Base-by-base conservation (phyloP, 1,140 invertebrate species). In the Bombus impatiens region DNA sequence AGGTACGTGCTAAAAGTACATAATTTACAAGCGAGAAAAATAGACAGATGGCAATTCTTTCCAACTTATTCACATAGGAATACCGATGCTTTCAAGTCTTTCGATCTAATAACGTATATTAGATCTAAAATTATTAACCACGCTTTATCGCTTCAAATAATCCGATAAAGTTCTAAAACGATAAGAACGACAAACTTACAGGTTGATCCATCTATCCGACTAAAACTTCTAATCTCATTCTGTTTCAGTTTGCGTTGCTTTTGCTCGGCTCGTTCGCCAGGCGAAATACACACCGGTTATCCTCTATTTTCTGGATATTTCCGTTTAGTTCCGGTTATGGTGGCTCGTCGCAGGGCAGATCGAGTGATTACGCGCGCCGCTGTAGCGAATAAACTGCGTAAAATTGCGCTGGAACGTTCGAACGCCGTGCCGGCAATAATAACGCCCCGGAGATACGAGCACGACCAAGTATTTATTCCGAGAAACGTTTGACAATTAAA, bases 321-420 rank as follows among this genome's bases (percentile, higher is more conserved):
- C 28, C 65, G 71, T 84, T 28, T 77, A 53, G 44, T 35, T 85
- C 70, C 68, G 78, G 75, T 82, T 78, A 79, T 82, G 79, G 82
- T 70, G 59, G 76, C 75, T 68, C 82, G 87, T 83, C 86, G 88
- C 82, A 68, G 77, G 57, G 74, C 88, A 92, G 91, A 94, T 94
- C 92, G 91, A 93, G 90, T 93, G 93, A 94, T 94, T 94, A 93
- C 89, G 87, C 81, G 81, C 82, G 86, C 71, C 87, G 75, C 82
- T 83, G 87, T 82, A 67, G 87, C 92, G 89, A 89, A 94, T 94
- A 94, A 94, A 94, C 91, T 92, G 89, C 93, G 93, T 94, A 94
- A 94, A 94, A 94, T 94, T 93, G 93, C 92, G 67, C 67, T n/a
- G 67, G 72, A 71, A 68, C 72, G 77, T 87, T 84, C 78, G 84